phyloP scores from a whole-genome alignment of 2,113 vertebrate genomes.

The Columba janthina region DNA sequence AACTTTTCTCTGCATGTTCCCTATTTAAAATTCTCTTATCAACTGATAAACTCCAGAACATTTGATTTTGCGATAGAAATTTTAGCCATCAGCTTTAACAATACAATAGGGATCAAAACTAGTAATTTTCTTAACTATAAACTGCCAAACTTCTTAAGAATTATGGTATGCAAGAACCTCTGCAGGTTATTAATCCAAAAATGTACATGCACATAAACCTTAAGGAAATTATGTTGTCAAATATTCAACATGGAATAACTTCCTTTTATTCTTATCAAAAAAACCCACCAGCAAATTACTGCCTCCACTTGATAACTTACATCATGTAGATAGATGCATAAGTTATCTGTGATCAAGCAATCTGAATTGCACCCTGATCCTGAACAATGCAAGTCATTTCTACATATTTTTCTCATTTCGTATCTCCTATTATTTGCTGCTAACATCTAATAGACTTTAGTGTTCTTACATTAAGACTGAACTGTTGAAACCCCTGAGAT shows the following conservation, averaged over 20 bases:
- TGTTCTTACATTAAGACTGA: not conserved
- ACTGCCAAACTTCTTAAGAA: not conserved
- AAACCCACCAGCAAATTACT: not conserved
- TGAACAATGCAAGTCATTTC: not conserved
- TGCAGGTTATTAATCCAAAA: not conserved
- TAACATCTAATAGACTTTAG: not conserved
- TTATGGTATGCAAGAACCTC: not conserved
- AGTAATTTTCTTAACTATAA: not conserved
- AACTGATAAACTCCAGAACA: not conserved
- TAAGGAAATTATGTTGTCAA: not conserved
- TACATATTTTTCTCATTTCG: constrained; percentile 1
- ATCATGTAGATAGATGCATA: not conserved
- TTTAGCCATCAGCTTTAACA: not conserved
- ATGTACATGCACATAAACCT: not conserved
- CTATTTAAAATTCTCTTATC: not conserved
- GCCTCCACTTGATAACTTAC: not conserved
- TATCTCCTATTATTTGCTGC: not conserved
- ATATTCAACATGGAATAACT: not conserved
- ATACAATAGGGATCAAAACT: not conserved
- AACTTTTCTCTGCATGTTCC: not conserved
- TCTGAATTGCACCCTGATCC: not conserved
- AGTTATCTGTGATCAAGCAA: not conserved
- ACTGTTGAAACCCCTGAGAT: not conserved
- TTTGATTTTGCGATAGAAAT: not conserved
- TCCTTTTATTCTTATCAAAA: not conserved